Conservation (phyloP, 2,888 invertebrate species). For the Cryptophagus acutangulus region DNA sequence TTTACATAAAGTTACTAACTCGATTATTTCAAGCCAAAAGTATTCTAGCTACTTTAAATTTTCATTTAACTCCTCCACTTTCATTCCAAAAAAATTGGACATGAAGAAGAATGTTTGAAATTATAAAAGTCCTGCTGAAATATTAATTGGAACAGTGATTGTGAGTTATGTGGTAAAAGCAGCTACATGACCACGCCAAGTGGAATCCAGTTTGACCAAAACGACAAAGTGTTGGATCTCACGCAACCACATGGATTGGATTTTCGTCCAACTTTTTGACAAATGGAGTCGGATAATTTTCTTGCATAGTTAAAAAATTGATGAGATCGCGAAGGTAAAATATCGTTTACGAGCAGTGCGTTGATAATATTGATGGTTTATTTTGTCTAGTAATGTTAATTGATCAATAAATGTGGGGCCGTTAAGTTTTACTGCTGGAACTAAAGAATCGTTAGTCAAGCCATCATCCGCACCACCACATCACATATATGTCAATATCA, state of each 20-base stretch:
- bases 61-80: neutral
- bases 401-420: constrained; percentile 29
- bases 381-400: constrained; percentile 21
- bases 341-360: constrained; percentile 8
- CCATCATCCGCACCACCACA: constrained; percentile 31
- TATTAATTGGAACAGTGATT: constrained; percentile 44
- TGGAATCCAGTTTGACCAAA: constrained; percentile 21
- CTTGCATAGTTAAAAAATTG: no score
- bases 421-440: constrained; percentile 32
- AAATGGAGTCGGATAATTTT: no score
- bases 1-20: constrained; percentile 9
- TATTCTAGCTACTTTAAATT: constrained; percentile 1
- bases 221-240: constrained; percentile 26
- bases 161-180: constrained; percentile 43
- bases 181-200: constrained; percentile 39
- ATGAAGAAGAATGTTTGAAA: constrained; percentile 4
- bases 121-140: constrained; percentile 31
- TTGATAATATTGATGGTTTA: constrained; percentile 7
- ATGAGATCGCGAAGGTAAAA: no score
- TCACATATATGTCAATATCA: constrained; percentile 31
- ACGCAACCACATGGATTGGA: constrained; percentile 22
- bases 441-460: constrained; percentile 31
- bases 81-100: neutral
- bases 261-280: no score
- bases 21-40: constrained; percentile 3